phyloP scores from a whole-genome alignment of 2,888 invertebrate genomes.

The Leucophenga maculata region DNA sequence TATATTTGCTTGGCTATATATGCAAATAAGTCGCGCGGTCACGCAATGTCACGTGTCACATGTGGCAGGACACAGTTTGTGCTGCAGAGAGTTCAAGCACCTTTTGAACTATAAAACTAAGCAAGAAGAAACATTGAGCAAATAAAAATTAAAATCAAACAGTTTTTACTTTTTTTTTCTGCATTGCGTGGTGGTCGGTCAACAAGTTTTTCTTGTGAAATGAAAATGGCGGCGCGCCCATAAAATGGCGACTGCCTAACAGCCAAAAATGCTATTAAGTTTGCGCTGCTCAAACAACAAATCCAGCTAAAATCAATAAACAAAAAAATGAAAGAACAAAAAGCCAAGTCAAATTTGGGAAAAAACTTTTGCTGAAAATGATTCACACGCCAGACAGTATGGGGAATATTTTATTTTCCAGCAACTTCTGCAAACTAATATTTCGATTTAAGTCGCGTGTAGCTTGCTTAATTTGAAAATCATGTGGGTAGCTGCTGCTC shows the following conservation, averaged over 20 bases:
- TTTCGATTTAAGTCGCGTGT: background rate
- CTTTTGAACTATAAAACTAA: background rate
- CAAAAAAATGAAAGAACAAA: slow-evolving; percentile 16
- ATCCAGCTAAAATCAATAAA: slow-evolving; percentile 62
- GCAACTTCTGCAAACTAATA: background rate
- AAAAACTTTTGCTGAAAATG: background rate
- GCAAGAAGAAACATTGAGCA: too few species aligned
- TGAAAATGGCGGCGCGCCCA: background rate
- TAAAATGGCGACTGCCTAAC: too few species aligned
- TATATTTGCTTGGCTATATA: background rate
- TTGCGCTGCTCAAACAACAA: slow-evolving; percentile 25
- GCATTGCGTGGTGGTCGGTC: too few species aligned
- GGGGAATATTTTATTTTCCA: background rate
- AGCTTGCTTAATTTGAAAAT: background rate
- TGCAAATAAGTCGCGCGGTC: slow-evolving; percentile 5
- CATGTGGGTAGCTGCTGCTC: background rate
- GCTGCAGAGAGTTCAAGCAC: background rate
- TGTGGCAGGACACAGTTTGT: background rate
- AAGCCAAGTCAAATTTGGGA: slow-evolving; percentile 35
- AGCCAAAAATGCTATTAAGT: background rate
- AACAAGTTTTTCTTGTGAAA: slow-evolving; percentile 1
- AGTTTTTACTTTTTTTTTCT: background rate
- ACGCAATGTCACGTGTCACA: slow-evolving; percentile 23
- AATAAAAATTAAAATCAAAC: background rate
- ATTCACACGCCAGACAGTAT: slow-evolving; percentile 1